Percentiles rank a stretch among this genome's conserved stretches.
These are phyloP conservation scores for Yponomeuta cagnagella DNA, from an alignment of 2,888 invertebrate genomes.

Conservation along the genomic window DNA sequence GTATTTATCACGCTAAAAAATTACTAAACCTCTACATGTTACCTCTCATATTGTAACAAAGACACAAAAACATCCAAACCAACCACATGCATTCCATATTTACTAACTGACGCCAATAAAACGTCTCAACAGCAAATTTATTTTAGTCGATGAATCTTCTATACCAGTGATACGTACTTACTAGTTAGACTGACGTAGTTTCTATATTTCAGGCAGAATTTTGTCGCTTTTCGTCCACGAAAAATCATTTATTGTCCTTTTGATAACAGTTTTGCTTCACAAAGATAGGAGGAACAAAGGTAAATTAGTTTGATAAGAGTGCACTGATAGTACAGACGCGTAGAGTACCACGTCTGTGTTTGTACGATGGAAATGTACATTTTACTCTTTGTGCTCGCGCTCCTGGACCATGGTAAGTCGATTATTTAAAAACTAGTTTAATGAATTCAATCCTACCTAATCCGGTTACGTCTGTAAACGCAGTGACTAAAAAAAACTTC, in stretches of 20 bases:
- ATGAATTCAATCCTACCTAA: background rate
- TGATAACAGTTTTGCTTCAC: conserved; percentile 45
- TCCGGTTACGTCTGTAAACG: background rate
- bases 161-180: background rate
- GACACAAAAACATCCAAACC: too few species aligned
- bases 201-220: background rate
- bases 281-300: conserved; percentile 17
- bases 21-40: too few species aligned
- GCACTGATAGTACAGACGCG: conserved; percentile 34
- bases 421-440: background rate
- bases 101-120: too few species aligned
- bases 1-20: too few species aligned
- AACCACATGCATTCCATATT: too few species aligned
- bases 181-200: background rate
- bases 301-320: conserved; percentile 57
- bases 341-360: conserved; percentile 22
- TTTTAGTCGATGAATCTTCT: conserved; percentile 33
- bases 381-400: background rate
- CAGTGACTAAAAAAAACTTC: background rate
- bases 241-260: conserved; percentile 52
- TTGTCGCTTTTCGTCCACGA: conserved; percentile 35
- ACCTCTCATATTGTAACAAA: too few species aligned
- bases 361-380: background rate
- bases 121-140: conserved; percentile 26
- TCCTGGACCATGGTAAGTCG: conserved; percentile 7